These are phyloP conservation scores for Chascanopsetta lugubris DNA, from an alignment of 2,113 vertebrate species.

Conservation along the genomic window DNA sequence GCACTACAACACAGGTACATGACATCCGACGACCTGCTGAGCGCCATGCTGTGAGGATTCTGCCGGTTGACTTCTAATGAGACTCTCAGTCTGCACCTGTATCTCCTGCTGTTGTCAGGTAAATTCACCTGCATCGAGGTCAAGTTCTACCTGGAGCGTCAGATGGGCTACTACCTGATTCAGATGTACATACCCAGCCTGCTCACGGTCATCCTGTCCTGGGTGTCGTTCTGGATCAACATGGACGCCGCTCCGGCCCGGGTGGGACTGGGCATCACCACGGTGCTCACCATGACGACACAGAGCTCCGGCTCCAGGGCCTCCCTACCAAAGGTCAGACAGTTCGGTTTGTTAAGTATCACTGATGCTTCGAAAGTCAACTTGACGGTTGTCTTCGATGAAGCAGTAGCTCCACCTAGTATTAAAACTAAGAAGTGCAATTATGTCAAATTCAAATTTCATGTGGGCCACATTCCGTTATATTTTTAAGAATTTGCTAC, in stretches of 20 bases:
- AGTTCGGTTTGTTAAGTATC: not conserved
- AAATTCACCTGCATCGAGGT: conserved; percentile 97
- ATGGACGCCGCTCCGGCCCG: conserved; percentile 93
- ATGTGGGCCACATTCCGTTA: too few species aligned
- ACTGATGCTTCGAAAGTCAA: too few species aligned
- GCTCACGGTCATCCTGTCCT: conserved; percentile 94
- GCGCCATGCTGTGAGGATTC: not conserved
- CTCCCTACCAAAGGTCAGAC: conserved; percentile 91
- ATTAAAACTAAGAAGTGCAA: too few species aligned
- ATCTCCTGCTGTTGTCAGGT: conserved; percentile 75
- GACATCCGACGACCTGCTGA: not conserved
- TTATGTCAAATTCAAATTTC: too few species aligned
- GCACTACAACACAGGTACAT: conserved; percentile 93
- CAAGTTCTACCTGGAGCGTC: conserved; percentile 94
- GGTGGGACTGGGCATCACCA: conserved; percentile 94
- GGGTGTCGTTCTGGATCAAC: conserved; percentile 98
- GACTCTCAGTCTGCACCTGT: conserved; percentile 44
- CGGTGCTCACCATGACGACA: conserved; percentile 95
- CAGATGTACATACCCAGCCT: conserved; percentile 98
- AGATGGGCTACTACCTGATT: conserved; percentile 98
- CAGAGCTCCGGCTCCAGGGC: conserved; percentile 94
- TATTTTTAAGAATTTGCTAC: too few species aligned
- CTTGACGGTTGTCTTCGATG: too few species aligned
- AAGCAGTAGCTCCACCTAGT: too few species aligned
- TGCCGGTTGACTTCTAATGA: conserved; percentile 37